Evolutionary conservation across 2,888 invertebrate species (phyloP).

Genomic region (Lepeophtheirus nordmannii): DNA sequence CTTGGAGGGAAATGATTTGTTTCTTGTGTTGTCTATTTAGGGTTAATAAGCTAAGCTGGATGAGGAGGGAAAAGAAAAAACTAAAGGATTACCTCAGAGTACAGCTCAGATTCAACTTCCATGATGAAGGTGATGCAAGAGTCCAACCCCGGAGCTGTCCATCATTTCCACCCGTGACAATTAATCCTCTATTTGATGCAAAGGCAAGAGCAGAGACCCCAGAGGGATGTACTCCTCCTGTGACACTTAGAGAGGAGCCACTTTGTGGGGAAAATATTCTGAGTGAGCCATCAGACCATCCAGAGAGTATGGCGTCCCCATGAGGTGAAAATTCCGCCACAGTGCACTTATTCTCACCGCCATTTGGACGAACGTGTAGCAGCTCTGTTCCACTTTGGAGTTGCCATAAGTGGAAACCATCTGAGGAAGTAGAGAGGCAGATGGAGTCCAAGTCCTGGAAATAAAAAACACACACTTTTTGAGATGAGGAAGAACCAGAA

Average conservation of each 20-base stretch:
- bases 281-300: slow-evolving; percentile 8
- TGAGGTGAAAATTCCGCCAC: no score
- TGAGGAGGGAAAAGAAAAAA: no score
- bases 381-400: no score
- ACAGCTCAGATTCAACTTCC: no score
- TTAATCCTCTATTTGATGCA: not conserved
- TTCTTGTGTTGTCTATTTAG: not conserved
- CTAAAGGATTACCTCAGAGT: no score
- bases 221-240: not conserved
- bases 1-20: not conserved
- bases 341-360: not conserved
- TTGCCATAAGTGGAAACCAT: not conserved
- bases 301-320: slow-evolving; percentile 1
- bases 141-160: not conserved
- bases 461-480: not conserved
- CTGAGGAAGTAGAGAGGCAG: not conserved
- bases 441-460: not conserved
- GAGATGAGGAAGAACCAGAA: not conserved
- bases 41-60: not conserved
- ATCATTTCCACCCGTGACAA: not conserved
- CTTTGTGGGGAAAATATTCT: not conserved
- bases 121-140: not conserved
- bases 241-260: not conserved
- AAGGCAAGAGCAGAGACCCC: not conserved
- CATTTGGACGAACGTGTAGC: no score